phyloP scores from a whole-genome alignment of 2,888 invertebrate genomes.

The Aporophyla lueneburgensis region DNA sequence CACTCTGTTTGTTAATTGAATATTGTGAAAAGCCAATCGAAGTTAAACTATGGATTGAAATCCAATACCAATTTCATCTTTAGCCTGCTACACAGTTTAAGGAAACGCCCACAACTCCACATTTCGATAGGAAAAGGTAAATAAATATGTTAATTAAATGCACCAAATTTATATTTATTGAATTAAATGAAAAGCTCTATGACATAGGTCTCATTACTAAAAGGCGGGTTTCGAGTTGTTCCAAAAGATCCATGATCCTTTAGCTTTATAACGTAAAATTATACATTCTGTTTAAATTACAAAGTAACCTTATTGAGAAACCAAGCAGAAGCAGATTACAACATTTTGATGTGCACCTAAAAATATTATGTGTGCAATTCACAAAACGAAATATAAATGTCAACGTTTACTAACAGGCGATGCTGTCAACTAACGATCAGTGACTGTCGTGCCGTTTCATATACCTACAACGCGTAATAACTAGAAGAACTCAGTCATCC shows the following conservation, averaged over 20 bases:
- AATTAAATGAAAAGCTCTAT: too few relatives aligned
- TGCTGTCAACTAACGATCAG: not conserved
- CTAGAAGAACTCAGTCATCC: not conserved
- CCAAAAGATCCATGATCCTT: too few relatives aligned
- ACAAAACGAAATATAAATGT: not conserved
- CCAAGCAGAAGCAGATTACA: not conserved
- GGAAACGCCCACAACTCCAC: not conserved
- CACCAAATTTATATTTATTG: too few relatives aligned
- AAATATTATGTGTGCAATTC: not conserved
- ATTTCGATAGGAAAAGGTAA: not conserved
- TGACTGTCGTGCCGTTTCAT: not conserved
- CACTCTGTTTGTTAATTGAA: not conserved
- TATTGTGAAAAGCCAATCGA: not conserved
- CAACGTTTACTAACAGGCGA: not conserved
- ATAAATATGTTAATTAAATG: too few relatives aligned
- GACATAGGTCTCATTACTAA: too few relatives aligned
- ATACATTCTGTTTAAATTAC: not conserved
- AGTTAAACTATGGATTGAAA: not conserved
- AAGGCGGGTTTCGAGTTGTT: too few relatives aligned
- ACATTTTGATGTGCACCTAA: too few relatives aligned
- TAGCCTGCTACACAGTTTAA: not conserved
- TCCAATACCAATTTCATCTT: not conserved
- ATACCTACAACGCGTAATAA: not conserved
- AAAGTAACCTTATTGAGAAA: not conserved
- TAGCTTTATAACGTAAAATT: not conserved